phyloP scores from a whole-genome alignment of 2,113 vertebrate genomes.

The Ia io region DNA sequence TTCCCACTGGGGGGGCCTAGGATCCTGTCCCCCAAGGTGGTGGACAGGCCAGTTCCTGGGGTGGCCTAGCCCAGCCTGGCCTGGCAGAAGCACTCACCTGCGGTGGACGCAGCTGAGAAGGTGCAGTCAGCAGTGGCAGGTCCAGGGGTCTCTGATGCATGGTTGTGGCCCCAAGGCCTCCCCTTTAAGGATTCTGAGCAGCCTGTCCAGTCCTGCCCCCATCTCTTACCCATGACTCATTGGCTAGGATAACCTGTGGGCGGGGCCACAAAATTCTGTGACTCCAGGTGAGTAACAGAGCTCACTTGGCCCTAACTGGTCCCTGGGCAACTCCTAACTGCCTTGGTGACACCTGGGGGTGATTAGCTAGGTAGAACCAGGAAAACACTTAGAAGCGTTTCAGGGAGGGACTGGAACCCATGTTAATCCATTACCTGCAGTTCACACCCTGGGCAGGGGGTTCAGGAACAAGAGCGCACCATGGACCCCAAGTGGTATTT shows the following conservation, averaged over 20 bases:
- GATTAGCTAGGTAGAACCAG: rapidly evolving
- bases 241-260: not conserved
- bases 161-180: rapidly evolving
- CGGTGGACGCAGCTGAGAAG: too few relatives aligned
- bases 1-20: not conserved
- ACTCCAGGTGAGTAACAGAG: not conserved
- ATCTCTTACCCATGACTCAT: not conserved
- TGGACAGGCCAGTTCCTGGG: too few relatives aligned
- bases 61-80: too few relatives aligned
- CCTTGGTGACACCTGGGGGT: rapidly evolving
- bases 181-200: not conserved
- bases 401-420: not conserved
- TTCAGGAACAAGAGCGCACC: too few relatives aligned
- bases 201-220: not conserved
- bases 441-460: rapidly evolving
- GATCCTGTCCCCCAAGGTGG: not conserved
- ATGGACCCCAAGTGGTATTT: too few relatives aligned
- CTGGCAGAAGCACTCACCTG: not conserved
- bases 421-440: too few relatives aligned
- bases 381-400: too few relatives aligned
- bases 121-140: too few relatives aligned
- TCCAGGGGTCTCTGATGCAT: rapidly evolving
- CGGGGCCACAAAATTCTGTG: not conserved
- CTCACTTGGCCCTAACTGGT: too few relatives aligned
- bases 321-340: too few relatives aligned